Evolutionary conservation across 2,888 invertebrate species (phyloP), one percentile per base, ranked within the genome.

Genomic region (Lithophane semibrunnea): DNA sequence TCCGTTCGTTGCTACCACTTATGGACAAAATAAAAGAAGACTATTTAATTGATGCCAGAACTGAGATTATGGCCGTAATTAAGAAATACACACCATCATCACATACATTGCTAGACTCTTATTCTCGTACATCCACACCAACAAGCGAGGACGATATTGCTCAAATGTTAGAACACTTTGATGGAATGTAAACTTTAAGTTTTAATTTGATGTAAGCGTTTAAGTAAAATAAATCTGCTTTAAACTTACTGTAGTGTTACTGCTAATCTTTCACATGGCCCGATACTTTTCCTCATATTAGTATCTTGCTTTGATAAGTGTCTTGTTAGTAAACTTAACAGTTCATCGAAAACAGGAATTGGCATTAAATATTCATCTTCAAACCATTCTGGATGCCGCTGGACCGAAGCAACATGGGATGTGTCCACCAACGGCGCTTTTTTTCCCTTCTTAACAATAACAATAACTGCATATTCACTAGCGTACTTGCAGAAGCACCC

Each of bases 1-100:
- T 83, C 81, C 83, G 84, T 82, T 82, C 82, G 73, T 75, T 84
- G 77, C 80, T 86, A 73, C 86, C 86, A 79, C 80, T 86, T 73
- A 80, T 86, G 84, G 82, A 86, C 84, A 86, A 84, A 84, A 86
- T 84, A 86, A 84, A 80, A 86, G 79, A 86, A 86, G 79, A 86
- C 73, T 81, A 49, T 80, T 80, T 79, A 79, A 82, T 82, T 82
- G 82, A 82, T 82, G 80, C 75, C 74, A 82, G 77, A 80, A 82
- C 82, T 70, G 77, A 82, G 80, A 83, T 83, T 84, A 84, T 84
- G 84, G 79, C 83, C 72, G 81, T 83, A 84, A 84, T 82, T 81
- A 86, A 86, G 73, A 83, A 86, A 82, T 82, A 86, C 75, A 83
- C 77, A 84, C 84, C 82, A 86, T 54, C 86, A 86, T 86, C 81